Conservation (phyloP, 1,140 invertebrate genomes). For the Brachionus asplanchnoidis region DNA sequence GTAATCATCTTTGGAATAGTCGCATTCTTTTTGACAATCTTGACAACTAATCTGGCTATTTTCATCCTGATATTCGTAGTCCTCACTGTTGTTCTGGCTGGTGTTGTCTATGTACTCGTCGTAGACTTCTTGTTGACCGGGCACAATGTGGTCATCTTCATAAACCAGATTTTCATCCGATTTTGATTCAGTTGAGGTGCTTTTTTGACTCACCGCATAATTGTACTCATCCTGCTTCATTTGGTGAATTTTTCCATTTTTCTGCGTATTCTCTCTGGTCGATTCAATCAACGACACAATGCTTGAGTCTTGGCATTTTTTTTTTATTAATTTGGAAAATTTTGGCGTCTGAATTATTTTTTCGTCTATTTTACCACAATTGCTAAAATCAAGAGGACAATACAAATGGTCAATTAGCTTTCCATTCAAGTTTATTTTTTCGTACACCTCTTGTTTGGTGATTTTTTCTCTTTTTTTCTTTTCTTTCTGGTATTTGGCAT, state of each 20-base stretch:
- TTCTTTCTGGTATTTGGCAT: not conserved
- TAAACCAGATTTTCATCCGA: not conserved
- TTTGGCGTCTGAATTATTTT: not conserved
- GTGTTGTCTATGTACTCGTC: conserved; percentile 36
- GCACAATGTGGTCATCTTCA: not conserved
- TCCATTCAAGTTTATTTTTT: conserved; percentile 10
- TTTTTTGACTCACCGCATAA: conserved; percentile 35
- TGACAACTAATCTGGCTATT: not conserved
- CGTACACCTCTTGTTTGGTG: conserved; percentile 14
- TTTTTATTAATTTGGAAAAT: not conserved
- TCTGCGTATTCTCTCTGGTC: not conserved
- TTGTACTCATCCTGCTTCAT: conserved; percentile 4
- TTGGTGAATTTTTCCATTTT: not conserved
- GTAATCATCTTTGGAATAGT: not conserved
- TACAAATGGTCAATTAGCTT: conserved; percentile 40
- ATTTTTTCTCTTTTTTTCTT: not conserved
- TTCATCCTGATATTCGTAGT: not conserved
- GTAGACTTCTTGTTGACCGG: not conserved
- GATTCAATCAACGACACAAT: not conserved
- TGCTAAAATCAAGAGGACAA: conserved; percentile 27
- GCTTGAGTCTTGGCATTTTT: not conserved
- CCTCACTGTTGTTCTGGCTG: not conserved
- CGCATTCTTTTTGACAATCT: conserved; percentile 6
- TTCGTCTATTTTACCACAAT: not conserved
- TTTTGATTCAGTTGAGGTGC: not conserved